Conservation (phyloP, 2,797 vertebrate species). For the Falco peregrinus region DNA sequence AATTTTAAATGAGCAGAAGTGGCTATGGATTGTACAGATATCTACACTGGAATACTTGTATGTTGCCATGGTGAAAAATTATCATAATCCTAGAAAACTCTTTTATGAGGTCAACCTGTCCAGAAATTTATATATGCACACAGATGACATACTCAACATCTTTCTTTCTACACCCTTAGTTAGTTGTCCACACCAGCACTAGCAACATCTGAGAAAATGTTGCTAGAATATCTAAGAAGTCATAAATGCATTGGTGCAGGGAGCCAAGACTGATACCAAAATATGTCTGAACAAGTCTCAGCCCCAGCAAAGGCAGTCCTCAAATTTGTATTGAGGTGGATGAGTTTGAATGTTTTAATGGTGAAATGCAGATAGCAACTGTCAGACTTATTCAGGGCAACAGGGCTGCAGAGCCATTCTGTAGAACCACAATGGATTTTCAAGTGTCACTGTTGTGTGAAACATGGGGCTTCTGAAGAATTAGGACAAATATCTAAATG, state of each 20-base stretch:
- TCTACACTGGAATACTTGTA: not conserved
- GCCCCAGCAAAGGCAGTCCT: not conserved
- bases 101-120: not conserved
- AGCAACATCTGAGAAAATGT: not conserved
- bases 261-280: not conserved
- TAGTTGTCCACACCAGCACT: not conserved
- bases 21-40: not conserved
- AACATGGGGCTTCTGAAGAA: not conserved
- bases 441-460: not conserved
- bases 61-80: not conserved
- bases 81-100: not conserved
- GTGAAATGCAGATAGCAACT: not conserved
- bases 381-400: not conserved
- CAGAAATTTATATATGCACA: not conserved
- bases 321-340: not conserved
- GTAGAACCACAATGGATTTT: not conserved
- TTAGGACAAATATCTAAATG: not conserved
- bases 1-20: not conserved
- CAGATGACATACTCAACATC: not conserved
- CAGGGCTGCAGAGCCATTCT: not conserved
- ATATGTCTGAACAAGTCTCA: not conserved
- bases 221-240: not conserved
- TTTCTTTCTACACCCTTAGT: not conserved
- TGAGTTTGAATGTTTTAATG: not conserved
- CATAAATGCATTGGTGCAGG: not conserved